phyloP scores from a whole-genome alignment of 2,113 vertebrate species.

The Chloebia gouldiae region DNA sequence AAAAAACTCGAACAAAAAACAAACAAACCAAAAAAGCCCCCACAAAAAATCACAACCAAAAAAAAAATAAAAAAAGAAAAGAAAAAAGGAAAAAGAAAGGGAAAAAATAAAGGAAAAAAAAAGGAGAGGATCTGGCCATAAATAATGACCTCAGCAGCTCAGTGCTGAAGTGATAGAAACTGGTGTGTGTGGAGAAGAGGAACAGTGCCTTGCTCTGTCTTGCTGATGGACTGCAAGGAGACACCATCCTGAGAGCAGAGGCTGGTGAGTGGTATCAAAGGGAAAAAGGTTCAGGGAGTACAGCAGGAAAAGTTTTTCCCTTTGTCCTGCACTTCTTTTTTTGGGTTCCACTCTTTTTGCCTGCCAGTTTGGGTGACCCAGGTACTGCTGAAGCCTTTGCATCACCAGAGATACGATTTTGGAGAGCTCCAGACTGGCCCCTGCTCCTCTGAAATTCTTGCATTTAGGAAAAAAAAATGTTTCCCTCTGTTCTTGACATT shows the following conservation, averaged over 20 bases:
- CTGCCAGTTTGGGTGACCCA: background rate
- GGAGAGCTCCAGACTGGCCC: background rate
- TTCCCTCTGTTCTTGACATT: background rate
- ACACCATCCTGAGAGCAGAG: background rate
- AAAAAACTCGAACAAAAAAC: background rate
- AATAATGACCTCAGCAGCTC: background rate
- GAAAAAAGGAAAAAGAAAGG: background rate
- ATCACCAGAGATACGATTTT: accelerated
- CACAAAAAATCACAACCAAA: no score
- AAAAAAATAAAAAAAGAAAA: background rate
- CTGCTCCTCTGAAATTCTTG: background rate
- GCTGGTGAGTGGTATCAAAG: background rate
- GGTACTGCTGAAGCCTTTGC: background rate
- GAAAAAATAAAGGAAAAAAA: accelerated
- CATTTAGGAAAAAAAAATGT: background rate
- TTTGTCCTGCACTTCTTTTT: background rate
- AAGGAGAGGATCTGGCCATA: background rate
- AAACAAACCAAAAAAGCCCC: no score
- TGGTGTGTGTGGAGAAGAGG: background rate
- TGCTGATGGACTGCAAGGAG: background rate
- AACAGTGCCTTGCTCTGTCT: background rate
- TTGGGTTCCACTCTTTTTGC: background rate
- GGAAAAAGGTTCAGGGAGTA: background rate
- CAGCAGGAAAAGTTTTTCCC: background rate
- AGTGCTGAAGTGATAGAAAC: background rate